Evolutionary conservation across 2,113 vertebrate genomes (phyloP).

Genomic region (Antechinus flavipes): DNA sequence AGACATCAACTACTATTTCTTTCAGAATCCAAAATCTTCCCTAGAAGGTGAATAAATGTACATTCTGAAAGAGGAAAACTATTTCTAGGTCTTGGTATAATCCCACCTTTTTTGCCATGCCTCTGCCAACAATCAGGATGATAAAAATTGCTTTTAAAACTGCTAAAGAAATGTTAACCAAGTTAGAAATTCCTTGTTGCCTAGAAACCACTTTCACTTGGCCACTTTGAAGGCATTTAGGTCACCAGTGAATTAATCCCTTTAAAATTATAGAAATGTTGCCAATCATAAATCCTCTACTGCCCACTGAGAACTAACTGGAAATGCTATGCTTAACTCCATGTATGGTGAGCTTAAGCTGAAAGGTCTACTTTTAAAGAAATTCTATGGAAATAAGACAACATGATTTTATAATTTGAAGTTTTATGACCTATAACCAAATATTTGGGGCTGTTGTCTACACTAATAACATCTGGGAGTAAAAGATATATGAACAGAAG

Average conservation of each 20-base stretch:
- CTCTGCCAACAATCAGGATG: neutral
- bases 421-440: conserved; percentile 34
- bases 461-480: neutral
- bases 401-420: conserved; percentile 33
- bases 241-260: conserved; percentile 81
- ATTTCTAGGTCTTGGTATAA: neutral
- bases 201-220: conserved; percentile 78
- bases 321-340: conserved; percentile 49
- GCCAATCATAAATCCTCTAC: conserved; percentile 72
- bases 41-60: neutral
- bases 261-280: conserved; percentile 77
- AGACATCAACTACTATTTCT: neutral
- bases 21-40: neutral
- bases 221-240: conserved; percentile 76
- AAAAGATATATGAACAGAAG: conserved; percentile 1
- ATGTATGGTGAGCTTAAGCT: conserved; percentile 65
- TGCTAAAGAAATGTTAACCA: conserved; percentile 63
- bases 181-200: conserved; percentile 76
- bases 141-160: conserved; percentile 43
- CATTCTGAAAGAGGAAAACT: neutral
- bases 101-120: neutral
- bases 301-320: conserved; percentile 58
- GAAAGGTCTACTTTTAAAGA: conserved; percentile 66
- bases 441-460: neutral
- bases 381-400: conserved; percentile 55